Conservation (phyloP, 2,888 invertebrate species). For the Micoletzkya japonica region DNA sequence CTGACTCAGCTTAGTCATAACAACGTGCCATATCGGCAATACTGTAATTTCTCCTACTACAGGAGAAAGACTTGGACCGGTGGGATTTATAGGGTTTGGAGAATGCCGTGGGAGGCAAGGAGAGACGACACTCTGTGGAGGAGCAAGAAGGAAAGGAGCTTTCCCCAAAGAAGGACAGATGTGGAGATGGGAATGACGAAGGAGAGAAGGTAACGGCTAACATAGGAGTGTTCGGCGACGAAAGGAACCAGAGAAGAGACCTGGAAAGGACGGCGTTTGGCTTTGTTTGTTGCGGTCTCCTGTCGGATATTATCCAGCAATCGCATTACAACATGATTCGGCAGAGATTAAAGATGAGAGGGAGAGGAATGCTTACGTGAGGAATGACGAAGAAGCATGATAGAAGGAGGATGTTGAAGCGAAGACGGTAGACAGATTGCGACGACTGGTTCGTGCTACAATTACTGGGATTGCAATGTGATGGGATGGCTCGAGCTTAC, state of each 20-base stretch:
- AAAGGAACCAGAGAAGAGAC: not conserved
- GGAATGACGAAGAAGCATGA: conserved; percentile 8
- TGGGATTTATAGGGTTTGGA: too few species aligned
- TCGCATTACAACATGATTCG: too few species aligned
- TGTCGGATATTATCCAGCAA: too few species aligned
- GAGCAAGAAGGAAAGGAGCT: conserved; percentile 3
- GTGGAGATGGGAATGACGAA: not conserved
- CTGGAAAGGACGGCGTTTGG: conserved; percentile 1
- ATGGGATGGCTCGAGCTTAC: not conserved
- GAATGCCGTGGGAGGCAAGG: conserved; percentile 10
- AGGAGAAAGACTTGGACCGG: too few species aligned
- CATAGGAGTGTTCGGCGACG: not conserved
- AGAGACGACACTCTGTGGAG: conserved; percentile 2
- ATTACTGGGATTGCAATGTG: not conserved
- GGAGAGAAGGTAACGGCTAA: not conserved
- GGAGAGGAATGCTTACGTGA: conserved; percentile 12
- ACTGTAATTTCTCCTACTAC: too few species aligned
- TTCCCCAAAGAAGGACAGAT: not conserved
- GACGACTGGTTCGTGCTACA: not conserved
- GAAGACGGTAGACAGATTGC: not conserved
- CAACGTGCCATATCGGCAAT: too few species aligned
- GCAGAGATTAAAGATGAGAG: too few species aligned
- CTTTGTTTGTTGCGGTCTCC: too few species aligned
- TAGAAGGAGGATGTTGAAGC: not conserved
- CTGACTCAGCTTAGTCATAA: too few species aligned